Evolutionary conservation across 2,888 invertebrate genomes (phyloP).

Genomic region (Plusia festucae): DNA sequence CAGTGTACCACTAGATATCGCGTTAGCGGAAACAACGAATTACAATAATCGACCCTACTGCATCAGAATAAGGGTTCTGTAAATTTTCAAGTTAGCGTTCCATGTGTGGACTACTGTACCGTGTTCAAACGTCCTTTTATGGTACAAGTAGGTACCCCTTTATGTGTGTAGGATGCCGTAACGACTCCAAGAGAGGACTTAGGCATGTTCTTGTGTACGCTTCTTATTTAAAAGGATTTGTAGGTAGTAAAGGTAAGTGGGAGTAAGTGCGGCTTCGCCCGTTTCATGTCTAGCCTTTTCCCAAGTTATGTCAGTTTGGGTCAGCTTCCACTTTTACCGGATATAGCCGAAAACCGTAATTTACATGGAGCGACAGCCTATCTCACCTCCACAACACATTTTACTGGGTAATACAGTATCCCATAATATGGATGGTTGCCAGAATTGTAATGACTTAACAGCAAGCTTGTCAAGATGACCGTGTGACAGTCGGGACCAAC

Average conservation of each 20-base stretch:
- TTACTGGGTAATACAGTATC: too few relatives aligned
- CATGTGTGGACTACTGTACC: not conserved
- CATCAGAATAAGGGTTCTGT: not conserved
- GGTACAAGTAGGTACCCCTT: constrained; percentile 6
- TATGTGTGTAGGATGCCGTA: not conserved
- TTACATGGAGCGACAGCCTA: too few relatives aligned
- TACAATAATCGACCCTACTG: not conserved
- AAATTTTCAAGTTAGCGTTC: not conserved
- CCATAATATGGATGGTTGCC: too few relatives aligned
- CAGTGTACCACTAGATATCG: not conserved
- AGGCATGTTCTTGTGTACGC: not conserved
- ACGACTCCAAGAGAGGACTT: constrained; percentile 3
- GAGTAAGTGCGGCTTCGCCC: not conserved
- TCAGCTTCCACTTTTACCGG: too few relatives aligned
- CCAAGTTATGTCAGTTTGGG: too few relatives aligned
- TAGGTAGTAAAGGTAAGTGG: not conserved
- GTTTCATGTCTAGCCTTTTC: too few relatives aligned
- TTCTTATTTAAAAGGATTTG: not conserved
- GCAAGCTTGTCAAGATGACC: too few relatives aligned
- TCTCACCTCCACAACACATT: too few relatives aligned
- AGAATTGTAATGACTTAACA: too few relatives aligned
- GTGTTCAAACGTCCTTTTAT: not conserved
- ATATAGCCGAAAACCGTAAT: too few relatives aligned
- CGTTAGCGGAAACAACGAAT: not conserved
- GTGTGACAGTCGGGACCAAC: too few relatives aligned